Percentiles rank a stretch among this genome's conserved stretches.
Evolutionary conservation across 1,140 invertebrate genomes (phyloP).

Genomic region (Pentalonia nigronervosa): DNA sequence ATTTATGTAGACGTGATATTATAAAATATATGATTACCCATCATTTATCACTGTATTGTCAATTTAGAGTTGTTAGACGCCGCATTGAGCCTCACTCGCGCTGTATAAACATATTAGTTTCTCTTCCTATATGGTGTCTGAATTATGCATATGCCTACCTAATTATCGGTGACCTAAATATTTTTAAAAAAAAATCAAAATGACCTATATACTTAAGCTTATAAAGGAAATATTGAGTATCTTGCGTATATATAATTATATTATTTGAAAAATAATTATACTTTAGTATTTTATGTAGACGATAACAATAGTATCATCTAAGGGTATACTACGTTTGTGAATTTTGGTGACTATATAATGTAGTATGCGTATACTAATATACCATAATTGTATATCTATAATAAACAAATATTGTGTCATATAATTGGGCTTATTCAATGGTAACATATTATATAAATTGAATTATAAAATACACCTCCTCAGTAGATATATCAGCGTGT

Average conservation of each 20-base stretch:
- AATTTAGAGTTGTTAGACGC: neutral
- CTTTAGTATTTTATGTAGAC: neutral
- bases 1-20: neutral
- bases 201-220: neutral
- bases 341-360: neutral
- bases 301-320: neutral
- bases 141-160: neutral
- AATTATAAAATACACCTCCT: neutral
- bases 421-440: neutral
- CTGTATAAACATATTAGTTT: neutral
- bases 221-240: neutral
- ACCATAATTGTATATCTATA: too few relatives aligned
- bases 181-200: neutral
- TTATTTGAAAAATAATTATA: neutral
- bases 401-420: neutral
- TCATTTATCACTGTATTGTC: neutral
- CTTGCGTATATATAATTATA: neutral
- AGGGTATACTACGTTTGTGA: neutral
- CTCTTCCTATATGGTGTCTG: neutral
- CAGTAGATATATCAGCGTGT: neutral
- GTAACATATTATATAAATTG: neutral
- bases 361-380: too few relatives aligned
- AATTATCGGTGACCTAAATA: neutral
- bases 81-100: neutral
- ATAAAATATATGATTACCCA: neutral